These are phyloP conservation scores for Brachypteracias leptosomus DNA, from an alignment of 2,113 vertebrate genomes.

Conservation along the genomic window DNA sequence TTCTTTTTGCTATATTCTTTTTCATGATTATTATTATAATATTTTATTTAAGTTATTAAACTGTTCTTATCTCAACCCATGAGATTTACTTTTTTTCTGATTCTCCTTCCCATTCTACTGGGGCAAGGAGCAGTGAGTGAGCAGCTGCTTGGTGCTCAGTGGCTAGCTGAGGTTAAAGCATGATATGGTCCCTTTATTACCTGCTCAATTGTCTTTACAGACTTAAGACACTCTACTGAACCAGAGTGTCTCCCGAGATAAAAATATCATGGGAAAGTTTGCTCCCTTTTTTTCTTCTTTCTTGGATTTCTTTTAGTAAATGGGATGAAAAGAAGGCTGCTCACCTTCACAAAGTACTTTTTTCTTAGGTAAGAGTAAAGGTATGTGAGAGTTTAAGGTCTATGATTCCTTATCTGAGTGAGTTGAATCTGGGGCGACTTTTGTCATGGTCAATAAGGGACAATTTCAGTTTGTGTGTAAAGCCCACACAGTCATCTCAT, in stretches of 20 bases:
- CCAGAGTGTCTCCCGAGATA: neutral
- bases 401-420: neutral
- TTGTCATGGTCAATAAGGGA: neutral
- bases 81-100: neutral
- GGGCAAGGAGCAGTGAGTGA: neutral
- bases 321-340: neutral
- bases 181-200: neutral
- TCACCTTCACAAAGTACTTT: neutral
- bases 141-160: neutral
- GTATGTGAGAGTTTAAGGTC: neutral
- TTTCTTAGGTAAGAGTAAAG: neutral
- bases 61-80: neutral
- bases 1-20: neutral
- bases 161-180: neutral
- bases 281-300: neutral
- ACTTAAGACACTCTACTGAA: neutral
- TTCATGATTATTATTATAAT: neutral
- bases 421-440: neutral
- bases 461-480: neutral
- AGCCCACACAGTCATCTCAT: neutral
- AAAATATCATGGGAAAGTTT: neutral
- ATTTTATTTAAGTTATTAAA: neutral
- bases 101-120: neutral
- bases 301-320: neutral
- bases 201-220: neutral